Base-by-base conservation (phyloP, 2,113 vertebrate genomes). In the Centropristis striata region DNA sequence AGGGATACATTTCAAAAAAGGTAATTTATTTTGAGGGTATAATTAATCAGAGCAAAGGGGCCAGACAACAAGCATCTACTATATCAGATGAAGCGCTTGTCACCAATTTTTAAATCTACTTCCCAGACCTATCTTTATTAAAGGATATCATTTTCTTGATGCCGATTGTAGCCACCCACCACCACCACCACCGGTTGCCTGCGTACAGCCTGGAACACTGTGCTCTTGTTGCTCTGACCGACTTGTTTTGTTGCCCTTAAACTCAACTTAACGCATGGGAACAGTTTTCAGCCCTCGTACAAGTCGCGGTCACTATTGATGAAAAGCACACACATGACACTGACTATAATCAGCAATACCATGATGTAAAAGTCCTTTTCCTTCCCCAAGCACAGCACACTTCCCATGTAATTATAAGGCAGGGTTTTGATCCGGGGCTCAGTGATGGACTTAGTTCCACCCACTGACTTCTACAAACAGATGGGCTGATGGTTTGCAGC, bases 361-460 rank as follows among this genome's bases (percentile, higher is more conserved):
- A 85, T 93, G 90, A 94, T 81, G 75, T 90, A 87, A 86, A 85
- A 60, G n/a, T 67, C 63, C 54, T 64, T 69, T 86, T 86, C 86
- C 78, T 66, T 83, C 85, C 78, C 82, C 32, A 60, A n/a, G 82
- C 46, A 37, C 86, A 76, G 80, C 63, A 84, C 77, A 84, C 84
- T 77, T 87, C 84, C 86, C 72, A 67, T 91, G 57, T 94, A 94
- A 95, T 95, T 95, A 95, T 83, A 91, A 90, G 90, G 85, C 84
- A 75, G 72, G 80, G 84, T 65, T 91, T 88, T 84, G 66, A 88
- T 86, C 91, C 71, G 50, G 76, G 82, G 87, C 74, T 89, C 47
- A 84, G 85, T 86, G 86, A 93, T 93, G 84, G 85, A 85, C 88
- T 81, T 88, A 83, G 87, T 91, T 93, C 93, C 90, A 92, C 91